Percentiles rank a stretch among this genome's conserved stretches.
phyloP scores from a whole-genome alignment of 1,140 invertebrate genomes.

The Nephotettix cincticeps region DNA sequence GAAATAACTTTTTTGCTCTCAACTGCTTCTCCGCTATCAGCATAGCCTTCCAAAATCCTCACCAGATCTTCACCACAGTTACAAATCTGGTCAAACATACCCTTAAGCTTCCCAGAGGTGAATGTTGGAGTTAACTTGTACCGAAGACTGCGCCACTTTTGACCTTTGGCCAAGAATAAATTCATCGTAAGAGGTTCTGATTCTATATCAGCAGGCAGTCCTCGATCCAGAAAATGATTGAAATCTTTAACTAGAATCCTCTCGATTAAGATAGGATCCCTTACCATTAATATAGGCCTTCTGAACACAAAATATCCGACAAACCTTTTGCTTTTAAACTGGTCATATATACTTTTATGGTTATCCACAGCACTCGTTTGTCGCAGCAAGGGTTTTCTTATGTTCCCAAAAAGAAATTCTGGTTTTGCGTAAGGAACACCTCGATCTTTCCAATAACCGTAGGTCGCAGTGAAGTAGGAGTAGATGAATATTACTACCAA shows the following conservation, averaged over 20 bases:
- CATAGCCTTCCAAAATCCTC: slow-evolving; percentile 39
- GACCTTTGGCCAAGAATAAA: slow-evolving; percentile 40
- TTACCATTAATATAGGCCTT: slow-evolving; percentile 50
- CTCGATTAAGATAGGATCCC: slow-evolving; percentile 54
- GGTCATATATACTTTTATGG: slow-evolving; percentile 47
- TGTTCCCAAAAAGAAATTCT: slow-evolving; percentile 27
- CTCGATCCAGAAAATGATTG: slow-evolving; percentile 50
- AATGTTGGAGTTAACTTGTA: slow-evolving; percentile 61
- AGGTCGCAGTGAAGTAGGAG: slow-evolving; percentile 47
- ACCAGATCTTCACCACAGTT: slow-evolving; percentile 47
- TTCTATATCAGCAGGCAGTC: slow-evolving; percentile 40
- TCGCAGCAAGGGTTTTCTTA: slow-evolving; percentile 13
- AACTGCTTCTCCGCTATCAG: slow-evolving; percentile 39
- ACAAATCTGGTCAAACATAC: slow-evolving; percentile 45
- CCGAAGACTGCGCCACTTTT: slow-evolving; percentile 58
- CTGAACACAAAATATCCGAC: slow-evolving; percentile 51
- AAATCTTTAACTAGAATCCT: slow-evolving; percentile 55
- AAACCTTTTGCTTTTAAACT: slow-evolving; percentile 46
- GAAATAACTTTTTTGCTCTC: slow-evolving; percentile 58
- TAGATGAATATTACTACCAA: too few relatives aligned
- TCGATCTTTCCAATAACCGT: slow-evolving; percentile 47
- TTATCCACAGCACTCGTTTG: slow-evolving; percentile 44
- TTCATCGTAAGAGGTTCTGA: slow-evolving; percentile 37
- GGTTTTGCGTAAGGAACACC: slow-evolving; percentile 42
- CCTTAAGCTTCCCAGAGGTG: slow-evolving; percentile 54